These are phyloP conservation scores for Gobio gobio DNA, from an alignment of 2,113 vertebrate genomes.

Conservation along the genomic window DNA sequence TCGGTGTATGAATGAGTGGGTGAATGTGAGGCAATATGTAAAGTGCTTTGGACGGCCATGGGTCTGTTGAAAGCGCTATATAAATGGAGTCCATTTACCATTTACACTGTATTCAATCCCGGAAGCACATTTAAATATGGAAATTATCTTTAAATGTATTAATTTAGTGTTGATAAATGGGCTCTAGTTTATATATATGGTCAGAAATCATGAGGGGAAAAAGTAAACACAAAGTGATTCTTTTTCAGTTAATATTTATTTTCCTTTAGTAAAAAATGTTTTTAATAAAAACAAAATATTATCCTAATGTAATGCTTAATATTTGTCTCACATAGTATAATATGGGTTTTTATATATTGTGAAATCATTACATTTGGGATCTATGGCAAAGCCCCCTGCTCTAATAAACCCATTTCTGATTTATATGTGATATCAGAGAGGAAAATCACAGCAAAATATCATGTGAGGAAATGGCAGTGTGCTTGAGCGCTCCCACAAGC, in stretches of 20 bases:
- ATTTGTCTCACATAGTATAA: not conserved
- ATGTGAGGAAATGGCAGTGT: constrained; percentile 3
- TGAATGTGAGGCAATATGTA: no score
- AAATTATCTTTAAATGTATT: no score
- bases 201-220: not conserved
- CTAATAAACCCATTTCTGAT: constrained; percentile 21
- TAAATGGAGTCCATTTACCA: no score
- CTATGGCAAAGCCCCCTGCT: not conserved
- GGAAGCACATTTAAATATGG: no score
- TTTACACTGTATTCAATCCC: no score
- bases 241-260: not conserved
- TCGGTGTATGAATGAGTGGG: no score
- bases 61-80: no score
- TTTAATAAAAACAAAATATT: not conserved
- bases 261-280: not conserved
- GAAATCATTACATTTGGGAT: not conserved
- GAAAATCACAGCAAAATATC: constrained; percentile 27
- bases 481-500: not conserved
- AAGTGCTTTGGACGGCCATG: no score
- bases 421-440: not conserved
- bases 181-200: not conserved
- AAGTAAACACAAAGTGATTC: not conserved
- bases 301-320: not conserved
- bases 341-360: not conserved
- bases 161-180: not conserved